Evolutionary conservation across 2,888 invertebrate species (phyloP).

Genomic region (Phlogophora meticulosa): DNA sequence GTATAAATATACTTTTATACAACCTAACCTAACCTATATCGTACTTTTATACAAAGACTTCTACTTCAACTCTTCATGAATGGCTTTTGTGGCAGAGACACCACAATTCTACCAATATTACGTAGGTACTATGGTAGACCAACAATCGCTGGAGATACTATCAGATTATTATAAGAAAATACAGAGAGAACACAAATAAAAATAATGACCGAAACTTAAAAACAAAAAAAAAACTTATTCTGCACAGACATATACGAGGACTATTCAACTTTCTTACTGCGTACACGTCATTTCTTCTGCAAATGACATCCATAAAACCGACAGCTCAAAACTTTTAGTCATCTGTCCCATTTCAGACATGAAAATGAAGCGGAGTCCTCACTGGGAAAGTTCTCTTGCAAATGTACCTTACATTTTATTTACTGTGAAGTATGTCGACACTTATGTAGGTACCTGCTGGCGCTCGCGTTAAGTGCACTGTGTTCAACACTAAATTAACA

Average conservation of each 20-base stretch:
- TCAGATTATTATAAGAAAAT: too few relatives aligned
- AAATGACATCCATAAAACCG: constrained; percentile 46
- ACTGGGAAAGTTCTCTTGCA: constrained; percentile 49
- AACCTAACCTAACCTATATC: too few relatives aligned
- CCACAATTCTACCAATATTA: too few relatives aligned
- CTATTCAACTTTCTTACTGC: not conserved
- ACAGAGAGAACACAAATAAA: too few relatives aligned
- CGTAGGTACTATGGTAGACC: too few relatives aligned
- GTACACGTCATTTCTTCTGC: constrained; percentile 11
- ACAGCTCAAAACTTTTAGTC: constrained; percentile 55
- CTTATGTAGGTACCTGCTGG: constrained; percentile 33
- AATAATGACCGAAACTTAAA: too few relatives aligned
- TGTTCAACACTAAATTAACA: constrained; percentile 38
- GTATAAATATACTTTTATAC: too few relatives aligned
- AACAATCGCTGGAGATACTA: too few relatives aligned
- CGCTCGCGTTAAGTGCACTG: constrained; percentile 45
- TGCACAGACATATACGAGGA: not conserved
- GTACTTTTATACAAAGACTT: not conserved
- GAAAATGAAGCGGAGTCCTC: constrained; percentile 54
- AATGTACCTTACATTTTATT: constrained; percentile 53
- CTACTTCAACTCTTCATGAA: too few relatives aligned
- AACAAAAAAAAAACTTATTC: too few relatives aligned
- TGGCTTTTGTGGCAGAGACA: too few relatives aligned
- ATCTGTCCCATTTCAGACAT: constrained; percentile 48
- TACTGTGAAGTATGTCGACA: constrained; percentile 51